Base-by-base conservation (phyloP, 2,797 vertebrate genomes). In the Champsocephalus gunnari region DNA sequence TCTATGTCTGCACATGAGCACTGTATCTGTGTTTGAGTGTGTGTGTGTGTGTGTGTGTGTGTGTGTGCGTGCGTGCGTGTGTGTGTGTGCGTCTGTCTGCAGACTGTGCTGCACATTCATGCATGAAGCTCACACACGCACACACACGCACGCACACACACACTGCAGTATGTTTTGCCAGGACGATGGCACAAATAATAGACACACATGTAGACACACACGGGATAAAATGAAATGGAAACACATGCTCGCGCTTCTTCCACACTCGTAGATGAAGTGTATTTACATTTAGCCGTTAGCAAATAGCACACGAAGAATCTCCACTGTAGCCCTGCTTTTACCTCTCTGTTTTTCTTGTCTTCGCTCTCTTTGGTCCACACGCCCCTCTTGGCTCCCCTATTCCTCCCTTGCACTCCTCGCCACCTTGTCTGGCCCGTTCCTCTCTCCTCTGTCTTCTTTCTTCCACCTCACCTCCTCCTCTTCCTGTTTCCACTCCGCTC, bases 401-500 rank as follows among this genome's bases (percentile, higher is more conserved):
- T 91, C 87, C 90, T 92, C 85, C 87, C 89, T 92, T 84, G 91
- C 88, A 78, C 88, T 91, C 88, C 87, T 83, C 85, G 53, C 88
- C 82, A 82, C 88, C 86, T 87, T 74, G 80, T 88, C 84, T 87
- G 79, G 82, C 88, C 86, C 85, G 88, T 84, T 84, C 88, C 87
- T 84, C 85, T 85, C 84, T 92, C 85, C 89, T 91, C 90, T 88
- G 71, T 83, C 89, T 89, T 88, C 91, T 91, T 90, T 91, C 87
- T 89, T 87, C 86, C 87, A 87, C 89, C 84, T 85, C 51, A 12
- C 44, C 85, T 86, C 84, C 88, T 85, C 85, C 89, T 92, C 94
- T 93, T 93, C 91, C 93, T 93, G 92, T 91, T 92, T 92, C 87
- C 93, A 90, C 89, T 93, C 91, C 82, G 83, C 87, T 93, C 86